Base-by-base conservation (phyloP, 2,888 invertebrate species). In the Salticus scenicus region DNA sequence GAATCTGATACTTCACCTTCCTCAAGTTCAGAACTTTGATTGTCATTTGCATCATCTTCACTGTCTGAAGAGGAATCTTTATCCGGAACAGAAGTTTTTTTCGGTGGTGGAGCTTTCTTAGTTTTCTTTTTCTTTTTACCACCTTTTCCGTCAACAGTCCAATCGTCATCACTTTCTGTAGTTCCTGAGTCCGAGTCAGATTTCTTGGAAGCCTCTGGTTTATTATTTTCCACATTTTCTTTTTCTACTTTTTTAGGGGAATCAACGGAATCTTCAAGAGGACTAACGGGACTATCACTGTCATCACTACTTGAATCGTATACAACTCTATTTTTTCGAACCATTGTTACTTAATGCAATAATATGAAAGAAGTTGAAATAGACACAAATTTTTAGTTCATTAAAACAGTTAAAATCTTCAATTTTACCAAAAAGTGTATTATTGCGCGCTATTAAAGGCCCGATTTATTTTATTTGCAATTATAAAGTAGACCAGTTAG, bases 1-100 rank as follows among this genome's bases (percentile, higher is more conserved):
- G 86, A 86, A 51, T 88, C 88, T 0, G 88, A 88, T 67, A 88
- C 81, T 88, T 88, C 89, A 51, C 79, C 87, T 88, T 79, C 88
- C 47, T 89, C 87, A 73, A 84, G 85, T 87, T 89, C 57, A 72
- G 86, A 66, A 85, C 88, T 63, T 87, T 85, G 51, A 78, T 88
- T 57, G 87, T 88, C 66, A 75, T 78, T 82, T 81, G 75, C 76
- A 83, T 63, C 73, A 33, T 81, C 57, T 12, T 75, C 75, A 66
- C 31, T 63, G 24, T 69, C 51, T 27, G 42, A 51, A 12, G 80
- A 69, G 28, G 57, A 72, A 33, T 67, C 47, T 12, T 24, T 20
- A n/a, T n/a, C n/a, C 28, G 77, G 67, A 17, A 71, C 76, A 51
- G 31, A 66, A 4, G 69, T 14, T 63, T 83, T 83, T n/a, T 78